Base-by-base conservation (phyloP, 2,888 invertebrate genomes). In the Eueremaeus valkanovi region DNA sequence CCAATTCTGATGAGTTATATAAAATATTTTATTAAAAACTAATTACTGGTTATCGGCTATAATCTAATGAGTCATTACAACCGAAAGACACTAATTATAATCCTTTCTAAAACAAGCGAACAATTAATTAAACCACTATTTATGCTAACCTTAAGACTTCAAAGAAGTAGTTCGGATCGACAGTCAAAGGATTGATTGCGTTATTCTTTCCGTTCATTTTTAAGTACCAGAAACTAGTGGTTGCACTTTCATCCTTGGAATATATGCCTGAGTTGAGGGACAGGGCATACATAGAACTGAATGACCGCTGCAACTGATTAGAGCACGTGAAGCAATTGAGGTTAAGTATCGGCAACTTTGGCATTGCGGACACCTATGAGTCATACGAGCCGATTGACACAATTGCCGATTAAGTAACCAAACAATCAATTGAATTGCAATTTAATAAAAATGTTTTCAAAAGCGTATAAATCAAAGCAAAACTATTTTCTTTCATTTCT, bases 191-290 rank as follows among this genome's bases (percentile, higher is more conserved):
- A 74, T 68, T 74, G 27, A 61, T 5, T 68, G 74, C 6, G n/a
- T n/a, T n/a, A 68, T 74, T 49, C 6, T 36, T 33, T 63, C 63
- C 63, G 11, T 58, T 58, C 33, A 63, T 63, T 33, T 74, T 74
- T 33, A 74, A 61, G 31, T 74, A 74, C 74, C 74, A 74, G 31
- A 74, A 74, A 42, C 74, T 74, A 40, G 74, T 63, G 49, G 66
- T 74, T 18, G 74, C 74, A 3, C 24, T 68, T 27, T 27, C 66
- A 2, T 74, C 74, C 27, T 66, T 40, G 3, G 73, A 55, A 63
- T 63, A 63, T 11, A 63, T 63, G 29, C 63, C 63, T n/a, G 31
- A 33, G 33, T 63, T 33, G n/a, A 63, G 31, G 36, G 63, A 63
- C 31, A 33, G 36, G 36, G 63, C 63, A 63, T 63, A 63, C 36